A percentile compares a stretch with the other conserved stretches of the same genome.
These are phyloP conservation scores for Siphlonurus alternatus DNA, from an alignment of 2,888 invertebrate genomes.

Conservation along the genomic window DNA sequence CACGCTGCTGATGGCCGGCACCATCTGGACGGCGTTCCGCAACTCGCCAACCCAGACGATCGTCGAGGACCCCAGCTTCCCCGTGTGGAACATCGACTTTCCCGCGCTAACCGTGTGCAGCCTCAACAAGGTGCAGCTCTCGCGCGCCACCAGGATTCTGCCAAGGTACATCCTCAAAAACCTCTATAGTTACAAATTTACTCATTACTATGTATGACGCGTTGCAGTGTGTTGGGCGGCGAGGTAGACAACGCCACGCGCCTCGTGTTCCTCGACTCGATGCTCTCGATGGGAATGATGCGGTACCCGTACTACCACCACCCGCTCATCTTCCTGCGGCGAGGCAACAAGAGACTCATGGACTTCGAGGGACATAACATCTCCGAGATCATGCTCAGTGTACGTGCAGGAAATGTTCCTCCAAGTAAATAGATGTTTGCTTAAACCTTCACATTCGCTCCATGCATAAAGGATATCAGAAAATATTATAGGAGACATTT, in stretches of 20 bases:
- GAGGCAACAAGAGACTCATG: neutral
- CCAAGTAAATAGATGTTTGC: too few relatives aligned
- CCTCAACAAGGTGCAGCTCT: conserved; percentile 13
- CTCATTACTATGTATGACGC: neutral
- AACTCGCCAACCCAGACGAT: conserved; percentile 14
- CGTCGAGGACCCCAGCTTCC: conserved; percentile 13
- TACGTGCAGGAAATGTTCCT: too few relatives aligned
- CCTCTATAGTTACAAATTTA: neutral
- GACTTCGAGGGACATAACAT: neutral
- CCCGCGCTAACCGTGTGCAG: conserved; percentile 15
- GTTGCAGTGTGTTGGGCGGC: neutral
- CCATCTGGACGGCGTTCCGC: conserved; percentile 12
- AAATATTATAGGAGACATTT: too few relatives aligned
- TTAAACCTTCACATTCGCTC: too few relatives aligned
- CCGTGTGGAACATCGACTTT: conserved; percentile 15
- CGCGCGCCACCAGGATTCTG: too few relatives aligned
- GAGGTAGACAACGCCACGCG: neutral
- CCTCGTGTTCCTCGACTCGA: neutral
- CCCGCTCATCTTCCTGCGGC: neutral
- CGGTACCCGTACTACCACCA: neutral
- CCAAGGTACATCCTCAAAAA: too few relatives aligned
- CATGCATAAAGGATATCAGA: too few relatives aligned
- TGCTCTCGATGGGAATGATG: neutral
- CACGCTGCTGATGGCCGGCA: neutral
- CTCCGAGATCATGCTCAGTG: neutral